Evolutionary conservation across 1,140 invertebrate species (phyloP).

Genomic region (Phymorhynchus buccinoides): DNA sequence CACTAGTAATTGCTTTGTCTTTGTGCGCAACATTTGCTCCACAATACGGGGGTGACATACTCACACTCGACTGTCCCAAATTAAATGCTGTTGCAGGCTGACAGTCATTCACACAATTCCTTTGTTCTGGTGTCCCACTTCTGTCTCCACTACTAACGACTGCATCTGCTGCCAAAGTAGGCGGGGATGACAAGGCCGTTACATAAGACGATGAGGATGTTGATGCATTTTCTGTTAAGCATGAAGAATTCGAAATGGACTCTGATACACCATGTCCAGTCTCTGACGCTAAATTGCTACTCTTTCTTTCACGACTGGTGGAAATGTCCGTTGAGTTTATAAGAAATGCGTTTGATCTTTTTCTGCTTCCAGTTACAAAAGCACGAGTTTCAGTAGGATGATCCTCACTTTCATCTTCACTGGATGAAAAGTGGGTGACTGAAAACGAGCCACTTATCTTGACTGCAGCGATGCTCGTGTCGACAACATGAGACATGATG

Average conservation of each 20-base stretch:
- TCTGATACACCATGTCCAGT: background rate
- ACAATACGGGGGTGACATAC: background rate
- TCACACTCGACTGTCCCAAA: background rate
- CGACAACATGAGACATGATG: constrained; percentile 32
- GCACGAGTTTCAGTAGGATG: background rate
- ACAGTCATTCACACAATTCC: background rate
- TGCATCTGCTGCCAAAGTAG: background rate
- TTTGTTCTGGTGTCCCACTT: background rate
- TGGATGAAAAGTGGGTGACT: constrained; percentile 7
- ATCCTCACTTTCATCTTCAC: constrained; percentile 36
- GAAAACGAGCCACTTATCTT: constrained; percentile 44
- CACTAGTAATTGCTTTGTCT: too few species aligned
- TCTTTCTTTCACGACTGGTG: background rate
- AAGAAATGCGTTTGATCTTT: constrained; percentile 33
- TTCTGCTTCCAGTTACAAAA: background rate
- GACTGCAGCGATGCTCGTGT: constrained; percentile 42
- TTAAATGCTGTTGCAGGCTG: background rate
- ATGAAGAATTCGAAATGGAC: background rate
- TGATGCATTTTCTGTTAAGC: background rate
- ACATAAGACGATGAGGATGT: background rate
- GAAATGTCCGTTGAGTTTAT: constrained; percentile 7
- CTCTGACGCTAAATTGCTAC: background rate
- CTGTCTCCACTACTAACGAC: background rate
- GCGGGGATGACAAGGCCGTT: background rate
- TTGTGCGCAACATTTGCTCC: too few species aligned